Conservation (phyloP, 2,888 invertebrate species). For the Ferrisia virgata region DNA sequence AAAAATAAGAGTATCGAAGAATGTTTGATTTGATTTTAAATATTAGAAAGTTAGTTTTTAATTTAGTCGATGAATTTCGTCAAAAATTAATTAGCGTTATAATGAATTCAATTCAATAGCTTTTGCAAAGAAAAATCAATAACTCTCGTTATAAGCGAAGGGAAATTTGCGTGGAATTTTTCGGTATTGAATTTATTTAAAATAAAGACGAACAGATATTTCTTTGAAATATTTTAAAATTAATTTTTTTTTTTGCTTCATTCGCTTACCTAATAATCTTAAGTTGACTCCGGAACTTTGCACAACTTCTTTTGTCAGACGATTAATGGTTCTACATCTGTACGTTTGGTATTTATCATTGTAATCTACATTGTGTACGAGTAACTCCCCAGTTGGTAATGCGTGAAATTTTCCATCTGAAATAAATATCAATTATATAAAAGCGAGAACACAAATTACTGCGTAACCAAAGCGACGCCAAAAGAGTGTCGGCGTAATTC, state of each 20-base stretch:
- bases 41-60: neutral
- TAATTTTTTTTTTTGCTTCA: conserved; percentile 53
- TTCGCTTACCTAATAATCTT: conserved; percentile 64
- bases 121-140: neutral
- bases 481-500: conserved; percentile 9
- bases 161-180: neutral
- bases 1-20: neutral
- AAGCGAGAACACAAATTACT: neutral
- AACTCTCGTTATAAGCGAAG: neutral
- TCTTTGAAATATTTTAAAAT: neutral
- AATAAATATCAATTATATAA: conserved; percentile 50
- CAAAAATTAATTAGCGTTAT: conserved; percentile 14
- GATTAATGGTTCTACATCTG: conserved; percentile 70
- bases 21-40: neutral
- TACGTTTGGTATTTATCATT: conserved; percentile 70
- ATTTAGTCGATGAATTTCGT: neutral
- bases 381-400: conserved; percentile 69
- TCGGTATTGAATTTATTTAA: neutral
- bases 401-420: conserved; percentile 73
- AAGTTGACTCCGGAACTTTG: conserved; percentile 68
- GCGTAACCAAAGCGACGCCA: neutral
- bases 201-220: neutral
- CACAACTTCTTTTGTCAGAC: conserved; percentile 68
- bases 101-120: neutral
- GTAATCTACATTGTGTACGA: conserved; percentile 71